phyloP scores from a whole-genome alignment of 2,888 invertebrate genomes.

The Ceriagrion tenellum region DNA sequence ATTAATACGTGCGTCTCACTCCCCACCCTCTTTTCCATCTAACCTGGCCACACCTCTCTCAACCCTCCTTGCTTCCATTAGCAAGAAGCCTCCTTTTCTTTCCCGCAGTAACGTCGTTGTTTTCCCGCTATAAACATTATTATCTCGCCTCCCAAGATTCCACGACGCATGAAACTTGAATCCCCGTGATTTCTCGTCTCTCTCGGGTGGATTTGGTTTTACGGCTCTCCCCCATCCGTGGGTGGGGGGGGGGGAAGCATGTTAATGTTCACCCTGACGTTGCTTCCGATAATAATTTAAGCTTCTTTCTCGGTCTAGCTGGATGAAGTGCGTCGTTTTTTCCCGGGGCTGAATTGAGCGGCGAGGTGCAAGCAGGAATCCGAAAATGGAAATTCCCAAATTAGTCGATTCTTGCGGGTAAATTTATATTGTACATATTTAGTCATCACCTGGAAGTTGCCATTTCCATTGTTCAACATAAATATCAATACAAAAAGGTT shows the following conservation, averaged over 20 bases:
- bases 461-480: too few species aligned
- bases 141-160: slow-evolving; percentile 45
- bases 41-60: neutral
- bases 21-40: neutral
- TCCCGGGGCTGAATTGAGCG: neutral
- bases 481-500: too few species aligned
- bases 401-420: too few species aligned
- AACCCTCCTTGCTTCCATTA: neutral
- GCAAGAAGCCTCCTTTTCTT: neutral
- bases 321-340: neutral
- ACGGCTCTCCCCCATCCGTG: neutral
- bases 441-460: too few species aligned
- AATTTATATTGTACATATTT: too few species aligned
- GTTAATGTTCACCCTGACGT: neutral
- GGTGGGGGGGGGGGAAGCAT: neutral
- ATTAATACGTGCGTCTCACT: neutral
- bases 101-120: slow-evolving; percentile 17
- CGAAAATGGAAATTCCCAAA: too few species aligned
- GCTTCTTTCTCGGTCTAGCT: neutral
- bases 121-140: slow-evolving; percentile 55
- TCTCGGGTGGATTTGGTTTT: slow-evolving; percentile 18
- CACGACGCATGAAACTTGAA: neutral
- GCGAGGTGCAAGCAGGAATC: too few species aligned
- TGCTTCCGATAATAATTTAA: neutral
- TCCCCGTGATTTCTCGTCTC: slow-evolving; percentile 4